phyloP scores from a whole-genome alignment of 2,888 invertebrate genomes.

The Anagyrus pseudococci region DNA sequence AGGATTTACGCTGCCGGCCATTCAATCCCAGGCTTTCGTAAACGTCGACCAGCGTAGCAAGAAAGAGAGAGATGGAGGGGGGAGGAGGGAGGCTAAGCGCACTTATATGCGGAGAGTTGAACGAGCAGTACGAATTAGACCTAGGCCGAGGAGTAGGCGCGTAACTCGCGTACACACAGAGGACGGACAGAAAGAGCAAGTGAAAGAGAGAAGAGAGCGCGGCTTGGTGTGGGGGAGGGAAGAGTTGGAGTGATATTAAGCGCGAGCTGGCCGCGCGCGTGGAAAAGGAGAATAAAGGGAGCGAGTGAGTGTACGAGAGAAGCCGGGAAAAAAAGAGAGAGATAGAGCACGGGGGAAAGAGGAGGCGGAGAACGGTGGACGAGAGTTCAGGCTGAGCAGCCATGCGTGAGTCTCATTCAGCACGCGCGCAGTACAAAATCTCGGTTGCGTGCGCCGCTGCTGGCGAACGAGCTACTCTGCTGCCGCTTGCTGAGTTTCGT shows the following conservation, averaged over 20 bases:
- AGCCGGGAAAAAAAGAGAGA: background rate
- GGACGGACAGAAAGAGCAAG: background rate
- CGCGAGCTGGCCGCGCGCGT: background rate
- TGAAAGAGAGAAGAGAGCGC: constrained; percentile 1
- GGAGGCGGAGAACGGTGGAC: constrained; percentile 21
- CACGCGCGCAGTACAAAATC: constrained; percentile 12
- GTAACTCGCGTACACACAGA: too few species aligned
- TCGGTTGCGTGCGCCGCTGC: background rate
- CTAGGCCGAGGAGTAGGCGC: too few species aligned
- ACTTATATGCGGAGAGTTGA: too few species aligned
- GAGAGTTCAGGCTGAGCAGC: constrained; percentile 59
- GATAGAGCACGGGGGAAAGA: background rate
- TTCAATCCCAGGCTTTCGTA: too few species aligned
- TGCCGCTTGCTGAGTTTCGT: background rate
- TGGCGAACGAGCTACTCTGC: background rate
- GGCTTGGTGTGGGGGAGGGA: background rate
- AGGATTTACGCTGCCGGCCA: too few species aligned
- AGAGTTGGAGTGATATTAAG: background rate
- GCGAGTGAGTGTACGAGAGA: background rate
- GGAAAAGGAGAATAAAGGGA: background rate
- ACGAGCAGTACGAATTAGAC: too few species aligned
- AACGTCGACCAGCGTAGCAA: too few species aligned
- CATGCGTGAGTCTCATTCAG: constrained; percentile 59
- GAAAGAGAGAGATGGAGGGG: too few species aligned
- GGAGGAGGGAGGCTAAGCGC: too few species aligned